A percentile compares a stretch with the other conserved stretches of the same genome.
Conservation (phyloP, 2,113 vertebrate genomes). For the Morphnarchus princeps region DNA sequence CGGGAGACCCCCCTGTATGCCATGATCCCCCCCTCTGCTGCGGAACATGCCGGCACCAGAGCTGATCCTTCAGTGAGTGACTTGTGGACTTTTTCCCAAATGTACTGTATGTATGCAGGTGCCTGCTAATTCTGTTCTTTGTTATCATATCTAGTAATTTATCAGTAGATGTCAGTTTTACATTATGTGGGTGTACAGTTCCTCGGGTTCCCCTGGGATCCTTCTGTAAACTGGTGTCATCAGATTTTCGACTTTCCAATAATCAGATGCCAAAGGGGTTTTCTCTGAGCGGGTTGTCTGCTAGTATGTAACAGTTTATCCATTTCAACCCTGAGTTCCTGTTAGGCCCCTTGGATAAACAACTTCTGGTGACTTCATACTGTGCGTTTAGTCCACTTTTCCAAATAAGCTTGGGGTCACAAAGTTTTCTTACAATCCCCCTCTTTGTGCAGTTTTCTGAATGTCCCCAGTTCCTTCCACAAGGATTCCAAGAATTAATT, state of each 20-base stretch:
- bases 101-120: constrained; percentile 5
- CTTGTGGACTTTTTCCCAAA: neutral
- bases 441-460: constrained; percentile 40
- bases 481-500: constrained; percentile 1
- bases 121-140: neutral
- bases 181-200: neutral
- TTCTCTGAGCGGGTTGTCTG: neutral
- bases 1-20: too few relatives aligned
- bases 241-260: neutral
- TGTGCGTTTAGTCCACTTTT: constrained; percentile 17
- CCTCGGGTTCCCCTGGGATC: neutral
- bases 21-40: too few relatives aligned
- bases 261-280: neutral
- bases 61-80: too few relatives aligned
- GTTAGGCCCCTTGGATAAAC: constrained; percentile 28
- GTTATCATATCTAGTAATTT: neutral
- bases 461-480: neutral
- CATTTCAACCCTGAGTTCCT: neutral
- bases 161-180: neutral
- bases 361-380: constrained; percentile 23
- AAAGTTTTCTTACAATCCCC: constrained; percentile 8
- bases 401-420: neutral
- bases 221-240: neutral
- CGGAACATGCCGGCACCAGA: too few relatives aligned
- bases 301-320: neutral